These are phyloP conservation scores for Galerucella calmariensis DNA, from an alignment of 2,888 invertebrate genomes.

Conservation along the genomic window DNA sequence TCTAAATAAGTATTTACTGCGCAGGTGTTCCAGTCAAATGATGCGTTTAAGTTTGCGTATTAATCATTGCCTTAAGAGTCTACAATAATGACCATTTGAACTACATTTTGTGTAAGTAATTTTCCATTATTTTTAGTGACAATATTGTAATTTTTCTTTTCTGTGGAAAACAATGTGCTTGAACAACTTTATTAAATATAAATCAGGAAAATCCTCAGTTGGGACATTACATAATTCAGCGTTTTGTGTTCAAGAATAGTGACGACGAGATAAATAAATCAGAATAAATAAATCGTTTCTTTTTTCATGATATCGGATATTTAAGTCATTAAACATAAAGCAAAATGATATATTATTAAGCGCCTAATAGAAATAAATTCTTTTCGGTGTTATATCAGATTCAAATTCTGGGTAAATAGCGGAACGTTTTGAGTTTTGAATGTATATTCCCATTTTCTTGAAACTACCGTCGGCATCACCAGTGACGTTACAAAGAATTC, in stretches of 20 bases:
- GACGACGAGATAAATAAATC: conserved; percentile 24
- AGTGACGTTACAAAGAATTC: not conserved
- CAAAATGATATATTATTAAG: conserved; percentile 39
- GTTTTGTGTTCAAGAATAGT: conserved; percentile 7
- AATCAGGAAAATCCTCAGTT: conserved; percentile 14
- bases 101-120: not conserved
- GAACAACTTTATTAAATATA: conserved; percentile 3
- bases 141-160: not conserved
- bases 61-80: no score
- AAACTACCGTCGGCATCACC: conserved; percentile 12
- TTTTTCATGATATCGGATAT: conserved; percentile 35
- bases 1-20: no score
- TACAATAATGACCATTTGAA: no score
- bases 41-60: no score
- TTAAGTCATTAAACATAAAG: conserved; percentile 38
- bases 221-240: conserved; percentile 18
- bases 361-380: conserved; percentile 34
- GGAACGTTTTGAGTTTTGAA: conserved; percentile 26
- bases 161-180: not conserved
- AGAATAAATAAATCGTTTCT: conserved; percentile 32
- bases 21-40: no score
- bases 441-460: conserved; percentile 33
- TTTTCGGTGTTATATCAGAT: conserved; percentile 40
- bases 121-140: no score
- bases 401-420: conserved; percentile 31